Percentiles rank a stretch among this genome's conserved stretches.
Evolutionary conservation across 2,888 invertebrate genomes (phyloP).

Genomic region (Clepsis dumicolana): DNA sequence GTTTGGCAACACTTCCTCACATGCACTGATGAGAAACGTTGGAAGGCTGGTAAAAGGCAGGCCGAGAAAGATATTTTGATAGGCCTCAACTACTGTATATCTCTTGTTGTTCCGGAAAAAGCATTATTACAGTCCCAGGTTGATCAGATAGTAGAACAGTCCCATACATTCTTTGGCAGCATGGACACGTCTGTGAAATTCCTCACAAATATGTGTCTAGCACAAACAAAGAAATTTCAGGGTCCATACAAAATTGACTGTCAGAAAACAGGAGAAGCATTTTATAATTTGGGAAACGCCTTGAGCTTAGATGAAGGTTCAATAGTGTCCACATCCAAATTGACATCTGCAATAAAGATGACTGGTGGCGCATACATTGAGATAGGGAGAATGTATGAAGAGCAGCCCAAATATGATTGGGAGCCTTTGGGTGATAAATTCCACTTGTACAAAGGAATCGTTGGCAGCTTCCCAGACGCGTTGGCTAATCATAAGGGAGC

Average conservation of each 20-base stretch:
- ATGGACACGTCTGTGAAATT: constrained; percentile 96
- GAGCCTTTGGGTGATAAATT: constrained; percentile 96
- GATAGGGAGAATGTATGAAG: constrained; percentile 95
- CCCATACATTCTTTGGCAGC: constrained; percentile 92
- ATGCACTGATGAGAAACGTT: constrained; percentile 98
- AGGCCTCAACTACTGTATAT: constrained; percentile 96
- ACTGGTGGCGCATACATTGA: constrained; percentile 96
- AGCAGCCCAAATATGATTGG: constrained; percentile 96
- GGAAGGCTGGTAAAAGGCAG: constrained; percentile 98
- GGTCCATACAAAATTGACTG: constrained; percentile 95
- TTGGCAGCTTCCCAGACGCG: constrained; percentile 96
- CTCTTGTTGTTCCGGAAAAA: constrained; percentile 94
- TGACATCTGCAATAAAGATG: constrained; percentile 93
- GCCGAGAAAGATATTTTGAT: constrained; percentile 97
- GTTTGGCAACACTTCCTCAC: constrained; percentile 99
- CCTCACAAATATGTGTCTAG: constrained; percentile 91
- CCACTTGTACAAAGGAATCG: constrained; percentile 97
- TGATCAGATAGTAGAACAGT: constrained; percentile 94
- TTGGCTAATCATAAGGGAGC: constrained; percentile 95
- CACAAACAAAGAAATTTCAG: constrained; percentile 95
- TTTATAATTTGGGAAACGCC: constrained; percentile 93
- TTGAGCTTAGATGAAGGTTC: constrained; percentile 92
- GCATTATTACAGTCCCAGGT: constrained; percentile 90
- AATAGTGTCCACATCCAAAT: constrained; percentile 86
- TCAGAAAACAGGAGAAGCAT: constrained; percentile 95